Evolutionary conservation across 2,113 vertebrate genomes (phyloP).

Genomic region (Hippoglossus stenolepis): DNA sequence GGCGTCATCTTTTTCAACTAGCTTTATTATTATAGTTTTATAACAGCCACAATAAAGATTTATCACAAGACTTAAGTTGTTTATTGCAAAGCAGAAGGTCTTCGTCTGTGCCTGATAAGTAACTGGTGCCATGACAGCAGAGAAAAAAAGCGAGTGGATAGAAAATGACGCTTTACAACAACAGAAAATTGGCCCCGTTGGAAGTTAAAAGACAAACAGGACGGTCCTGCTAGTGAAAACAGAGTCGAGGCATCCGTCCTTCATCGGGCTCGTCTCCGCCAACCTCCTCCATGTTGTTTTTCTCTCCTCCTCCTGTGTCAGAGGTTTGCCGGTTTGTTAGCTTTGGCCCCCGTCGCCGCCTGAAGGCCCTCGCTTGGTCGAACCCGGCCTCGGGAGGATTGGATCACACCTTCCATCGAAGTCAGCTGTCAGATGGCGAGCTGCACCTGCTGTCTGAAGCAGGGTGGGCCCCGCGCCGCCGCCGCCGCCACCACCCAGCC

Average conservation of each 20-base stretch:
- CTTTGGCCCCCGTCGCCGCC: conserved; percentile 50
- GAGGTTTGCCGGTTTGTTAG: conserved; percentile 55
- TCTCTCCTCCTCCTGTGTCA: conserved; percentile 43
- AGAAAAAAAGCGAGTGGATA: not conserved
- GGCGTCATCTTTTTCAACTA: not conserved
- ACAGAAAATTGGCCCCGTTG: not conserved
- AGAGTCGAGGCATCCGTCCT: conserved; percentile 33
- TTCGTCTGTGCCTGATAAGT: not conserved
- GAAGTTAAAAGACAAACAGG: not conserved
- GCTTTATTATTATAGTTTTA: not conserved
- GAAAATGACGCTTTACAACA: not conserved
- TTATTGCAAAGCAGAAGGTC: not conserved
- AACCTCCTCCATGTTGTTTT: conserved; percentile 45
- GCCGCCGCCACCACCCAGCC: conserved; percentile 29
- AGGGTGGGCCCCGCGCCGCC: conserved; percentile 51
- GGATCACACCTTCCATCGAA: conserved; percentile 66
- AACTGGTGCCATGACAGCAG: not conserved
- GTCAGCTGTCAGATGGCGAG: conserved; percentile 68
- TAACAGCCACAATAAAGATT: not conserved
- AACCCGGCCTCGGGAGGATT: conserved; percentile 47
- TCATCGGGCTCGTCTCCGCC: conserved; percentile 36
- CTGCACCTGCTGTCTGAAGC: conserved; percentile 78
- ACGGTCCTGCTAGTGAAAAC: conserved; percentile 27
- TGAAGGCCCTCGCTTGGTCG: conserved; percentile 25
- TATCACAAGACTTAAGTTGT: not conserved